Evolutionary conservation across 2,113 vertebrate species (phyloP), one percentile per base, ranked within the genome.

Genomic region (Caranx melampygus): DNA sequence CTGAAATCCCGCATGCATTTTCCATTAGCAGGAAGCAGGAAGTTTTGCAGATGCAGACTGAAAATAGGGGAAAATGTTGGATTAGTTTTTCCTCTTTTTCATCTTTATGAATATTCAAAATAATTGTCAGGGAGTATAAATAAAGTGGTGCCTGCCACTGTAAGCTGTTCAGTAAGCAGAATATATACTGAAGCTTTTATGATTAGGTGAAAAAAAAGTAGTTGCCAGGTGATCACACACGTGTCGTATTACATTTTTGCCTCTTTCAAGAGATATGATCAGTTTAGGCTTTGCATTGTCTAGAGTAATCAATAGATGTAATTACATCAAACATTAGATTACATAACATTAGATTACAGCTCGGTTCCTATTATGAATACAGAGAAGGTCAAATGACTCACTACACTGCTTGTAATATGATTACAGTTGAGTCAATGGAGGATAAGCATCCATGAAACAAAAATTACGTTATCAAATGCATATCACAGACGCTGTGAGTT

Each of bases 301-400:
- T 82, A 31, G 34, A 21, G 45, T 10, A 35, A 82, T 68, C 59
- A 67, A 86, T 78, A 62, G 58, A 87, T 85, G 81, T 79, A 89
- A 93, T 93, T 89, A 91, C 82, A 88, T 86, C 81, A 82, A 85
- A 87, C 87, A 85, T 89, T 89, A 82, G 85, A 92, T 93, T 87
- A 82, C 61, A 84, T 81, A 80, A 85, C 86, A 92, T 91, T 86
- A 87, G 83, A 91, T 90, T 90, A 86, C 73, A 87, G 82, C 83
- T 82, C 18, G 68, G 72, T 77, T 57, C 68, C 81, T 78, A 85
- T 87, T 63, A 88, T 90, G 85, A 86, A 86, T 90, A 73, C 77
- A 84, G 78, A 92, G 84, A 94, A 92, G 93, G 92, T 92, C 90
- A 93, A 90, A 91, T 86, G 90, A 89, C 84, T 92, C 89, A 87